phyloP scores from a whole-genome alignment of 1,140 invertebrate genomes.

The Hermatobates lingyangjiaoensis region DNA sequence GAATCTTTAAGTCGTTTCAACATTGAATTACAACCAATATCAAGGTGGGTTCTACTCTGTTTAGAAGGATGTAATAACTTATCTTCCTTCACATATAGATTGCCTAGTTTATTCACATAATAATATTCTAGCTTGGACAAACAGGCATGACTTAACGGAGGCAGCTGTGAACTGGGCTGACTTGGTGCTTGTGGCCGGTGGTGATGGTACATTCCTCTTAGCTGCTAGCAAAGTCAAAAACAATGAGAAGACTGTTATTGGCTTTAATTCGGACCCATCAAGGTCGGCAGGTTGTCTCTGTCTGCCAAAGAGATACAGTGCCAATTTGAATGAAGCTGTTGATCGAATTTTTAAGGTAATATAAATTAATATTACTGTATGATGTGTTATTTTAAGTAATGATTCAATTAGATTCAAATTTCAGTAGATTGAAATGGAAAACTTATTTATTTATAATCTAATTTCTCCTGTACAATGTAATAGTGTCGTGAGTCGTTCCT shows the following conservation, averaged over 20 bases:
- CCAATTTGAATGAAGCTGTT: not conserved
- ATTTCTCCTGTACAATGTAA: no score
- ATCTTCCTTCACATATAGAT: no score
- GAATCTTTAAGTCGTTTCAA: not conserved
- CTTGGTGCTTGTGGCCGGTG: slow-evolving; percentile 83
- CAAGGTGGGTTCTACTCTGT: not conserved
- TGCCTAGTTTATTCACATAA: not conserved
- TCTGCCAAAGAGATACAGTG: slow-evolving; percentile 43
- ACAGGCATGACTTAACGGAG: slow-evolving; percentile 42
- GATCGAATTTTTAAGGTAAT: slow-evolving; percentile 1
- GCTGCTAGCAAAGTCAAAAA: slow-evolving; percentile 67
- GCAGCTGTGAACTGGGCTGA: slow-evolving; percentile 81
- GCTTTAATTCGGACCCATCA: slow-evolving; percentile 92
- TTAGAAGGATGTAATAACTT: no score
- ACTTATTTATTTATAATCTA: no score
- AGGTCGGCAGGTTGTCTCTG: slow-evolving; percentile 86
- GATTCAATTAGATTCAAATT: no score
- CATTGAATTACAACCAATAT: not conserved
- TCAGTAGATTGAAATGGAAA: no score
- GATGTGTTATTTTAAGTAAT: no score
- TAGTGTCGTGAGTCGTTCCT: no score
- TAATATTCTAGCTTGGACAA: not conserved
- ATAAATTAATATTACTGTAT: slow-evolving; percentile 3
- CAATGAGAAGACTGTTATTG: slow-evolving; percentile 73
- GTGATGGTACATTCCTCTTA: slow-evolving; percentile 93